These are phyloP conservation scores for Bubalus kerabau DNA, from an alignment of 2,113 vertebrate species.

Conservation along the genomic window DNA sequence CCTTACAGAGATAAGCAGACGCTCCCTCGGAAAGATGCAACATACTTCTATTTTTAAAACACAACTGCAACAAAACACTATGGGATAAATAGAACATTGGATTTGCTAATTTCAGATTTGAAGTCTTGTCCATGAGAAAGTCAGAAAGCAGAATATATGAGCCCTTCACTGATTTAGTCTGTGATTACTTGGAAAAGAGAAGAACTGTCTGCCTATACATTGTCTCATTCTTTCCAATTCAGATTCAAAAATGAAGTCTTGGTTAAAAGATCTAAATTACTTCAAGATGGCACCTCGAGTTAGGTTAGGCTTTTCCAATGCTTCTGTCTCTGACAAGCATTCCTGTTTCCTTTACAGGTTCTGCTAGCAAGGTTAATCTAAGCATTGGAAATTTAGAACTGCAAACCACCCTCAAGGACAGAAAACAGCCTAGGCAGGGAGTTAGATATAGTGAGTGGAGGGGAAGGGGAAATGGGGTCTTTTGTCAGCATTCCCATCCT, in stretches of 20 bases:
- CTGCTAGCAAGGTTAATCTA: not conserved
- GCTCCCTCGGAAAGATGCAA: not conserved
- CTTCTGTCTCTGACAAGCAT: not conserved
- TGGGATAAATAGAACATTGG: not conserved
- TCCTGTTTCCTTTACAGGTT: not conserved
- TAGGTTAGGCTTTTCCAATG: not conserved
- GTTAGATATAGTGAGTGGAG: not conserved
- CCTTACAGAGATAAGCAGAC: not conserved
- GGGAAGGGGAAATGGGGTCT: not conserved
- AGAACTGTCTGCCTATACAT: not conserved
- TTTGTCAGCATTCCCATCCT: not conserved
- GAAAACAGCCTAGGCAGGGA: not conserved
- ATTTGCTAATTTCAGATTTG: not conserved
- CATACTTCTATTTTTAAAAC: not conserved
- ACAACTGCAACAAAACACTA: not conserved
- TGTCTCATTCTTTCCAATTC: slow-evolving; percentile 12
- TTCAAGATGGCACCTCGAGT: not conserved
- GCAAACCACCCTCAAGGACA: not conserved
- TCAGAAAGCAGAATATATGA: not conserved
- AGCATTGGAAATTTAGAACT: not conserved
- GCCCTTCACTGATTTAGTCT: not conserved
- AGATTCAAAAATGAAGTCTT: not conserved
- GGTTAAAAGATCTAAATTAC: not conserved
- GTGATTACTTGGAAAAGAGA: not conserved
- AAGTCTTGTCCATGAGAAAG: not conserved